Percentiles rank a stretch among this genome's conserved stretches.
phyloP scores from a whole-genome alignment of 2,888 invertebrate species.

The Leptothorax acervorum region DNA sequence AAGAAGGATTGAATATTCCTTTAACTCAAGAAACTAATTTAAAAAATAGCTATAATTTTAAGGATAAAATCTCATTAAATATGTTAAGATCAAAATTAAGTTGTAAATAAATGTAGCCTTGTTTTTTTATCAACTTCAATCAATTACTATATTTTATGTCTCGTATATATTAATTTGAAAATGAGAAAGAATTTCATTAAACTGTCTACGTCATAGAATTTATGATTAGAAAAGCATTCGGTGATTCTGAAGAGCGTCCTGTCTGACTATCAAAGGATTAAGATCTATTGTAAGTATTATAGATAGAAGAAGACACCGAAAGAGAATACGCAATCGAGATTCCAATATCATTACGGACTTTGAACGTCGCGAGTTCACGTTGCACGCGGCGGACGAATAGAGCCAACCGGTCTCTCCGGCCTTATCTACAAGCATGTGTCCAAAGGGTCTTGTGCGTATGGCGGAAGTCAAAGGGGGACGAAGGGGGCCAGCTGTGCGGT shows the following conservation, averaged over 20 bases:
- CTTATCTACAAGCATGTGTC: slow-evolving; percentile 35
- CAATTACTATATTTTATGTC: not conserved
- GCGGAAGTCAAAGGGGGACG: not conserved
- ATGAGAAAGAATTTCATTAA: not conserved
- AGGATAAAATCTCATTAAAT: not conserved
- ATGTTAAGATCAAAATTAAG: not conserved
- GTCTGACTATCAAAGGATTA: not conserved
- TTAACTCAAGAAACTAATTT: not conserved
- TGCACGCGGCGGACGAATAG: slow-evolving; percentile 49
- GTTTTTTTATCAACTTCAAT: not conserved
- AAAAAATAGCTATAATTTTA: not conserved
- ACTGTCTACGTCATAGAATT: not conserved
- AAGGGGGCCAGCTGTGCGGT: not conserved
- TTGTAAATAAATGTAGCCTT: not conserved
- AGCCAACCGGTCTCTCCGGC: not conserved
- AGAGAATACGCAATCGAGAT: slow-evolving; percentile 47
- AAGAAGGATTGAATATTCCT: not conserved
- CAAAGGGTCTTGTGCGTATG: slow-evolving; percentile 2
- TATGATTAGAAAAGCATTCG: not conserved
- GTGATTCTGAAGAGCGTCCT: too few species aligned
- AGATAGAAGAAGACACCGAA: not conserved
- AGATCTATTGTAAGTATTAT: not conserved
- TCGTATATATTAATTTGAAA: not conserved
- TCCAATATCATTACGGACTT: slow-evolving; percentile 73
- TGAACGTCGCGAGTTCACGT: slow-evolving; percentile 65